Percentiles rank a stretch among this genome's conserved stretches.
These are phyloP conservation scores for Synodontis membranacea DNA, from an alignment of 2,113 vertebrate genomes.

Conservation along the genomic window DNA sequence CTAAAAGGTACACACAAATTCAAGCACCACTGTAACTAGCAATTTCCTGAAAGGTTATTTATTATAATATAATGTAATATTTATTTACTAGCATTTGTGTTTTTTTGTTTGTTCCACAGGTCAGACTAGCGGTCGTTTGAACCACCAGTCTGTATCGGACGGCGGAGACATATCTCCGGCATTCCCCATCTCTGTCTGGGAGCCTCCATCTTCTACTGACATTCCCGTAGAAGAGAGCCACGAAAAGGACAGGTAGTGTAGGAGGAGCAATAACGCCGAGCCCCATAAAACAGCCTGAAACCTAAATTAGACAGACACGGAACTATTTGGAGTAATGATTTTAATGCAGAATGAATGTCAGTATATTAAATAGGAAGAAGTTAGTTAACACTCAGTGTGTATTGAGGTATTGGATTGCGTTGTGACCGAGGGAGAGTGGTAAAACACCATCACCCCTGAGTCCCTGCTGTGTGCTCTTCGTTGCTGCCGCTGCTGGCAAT, in stretches of 20 bases:
- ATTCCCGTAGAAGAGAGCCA: constrained; percentile 69
- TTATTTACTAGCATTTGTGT: background rate
- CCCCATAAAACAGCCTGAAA: background rate
- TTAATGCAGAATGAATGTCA: background rate
- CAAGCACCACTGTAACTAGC: background rate
- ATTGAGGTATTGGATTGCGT: constrained; percentile 37
- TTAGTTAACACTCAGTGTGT: background rate
- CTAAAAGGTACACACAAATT: too few species aligned
- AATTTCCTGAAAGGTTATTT: background rate
- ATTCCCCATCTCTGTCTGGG: constrained; percentile 44
- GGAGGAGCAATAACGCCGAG: background rate
- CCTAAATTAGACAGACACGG: background rate
- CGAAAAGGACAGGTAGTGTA: constrained; percentile 81
- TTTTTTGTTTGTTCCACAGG: constrained; percentile 52
- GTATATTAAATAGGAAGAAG: background rate
- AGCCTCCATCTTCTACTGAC: constrained; percentile 61
- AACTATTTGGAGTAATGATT: background rate
- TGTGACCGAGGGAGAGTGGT: constrained; percentile 67
- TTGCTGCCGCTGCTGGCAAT: constrained; percentile 62
- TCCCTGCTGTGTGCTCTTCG: constrained; percentile 70
- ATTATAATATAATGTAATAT: too few species aligned
- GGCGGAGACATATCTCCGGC: constrained; percentile 62
- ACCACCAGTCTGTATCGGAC: constrained; percentile 61
- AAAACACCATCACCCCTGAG: constrained; percentile 67
- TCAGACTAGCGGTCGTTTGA: constrained; percentile 57